phyloP scores from a whole-genome alignment of 1,140 invertebrate species.

The Drosophila arizonae region DNA sequence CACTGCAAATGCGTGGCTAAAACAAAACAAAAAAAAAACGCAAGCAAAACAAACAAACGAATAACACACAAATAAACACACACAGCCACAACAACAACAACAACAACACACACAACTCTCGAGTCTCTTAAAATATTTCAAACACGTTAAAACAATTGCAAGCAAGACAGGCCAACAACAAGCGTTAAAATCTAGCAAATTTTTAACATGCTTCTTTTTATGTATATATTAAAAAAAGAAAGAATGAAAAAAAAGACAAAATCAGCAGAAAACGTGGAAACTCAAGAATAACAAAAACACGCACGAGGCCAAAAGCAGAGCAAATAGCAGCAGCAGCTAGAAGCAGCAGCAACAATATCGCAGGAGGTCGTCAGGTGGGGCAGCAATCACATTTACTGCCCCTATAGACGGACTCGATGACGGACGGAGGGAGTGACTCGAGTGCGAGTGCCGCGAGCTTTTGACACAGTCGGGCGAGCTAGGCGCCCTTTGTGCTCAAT shows the following conservation, averaged over 20 bases:
- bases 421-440: constrained; percentile 24
- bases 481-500: constrained; percentile 15
- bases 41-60: constrained; percentile 60
- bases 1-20: constrained; percentile 63
- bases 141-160: constrained; percentile 74
- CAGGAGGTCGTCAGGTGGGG: background rate
- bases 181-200: constrained; percentile 65
- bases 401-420: constrained; percentile 30
- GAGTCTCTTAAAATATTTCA: constrained; percentile 63
- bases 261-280: constrained; percentile 7
- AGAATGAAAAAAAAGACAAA: background rate
- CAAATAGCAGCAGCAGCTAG: background rate
- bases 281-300: constrained; percentile 39
- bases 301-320: constrained; percentile 37
- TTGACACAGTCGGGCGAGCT: background rate
- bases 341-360: background rate
- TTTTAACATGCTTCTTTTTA: constrained; percentile 59
- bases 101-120: constrained; percentile 1
- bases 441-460: constrained; percentile 3
- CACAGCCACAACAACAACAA: constrained; percentile 8
- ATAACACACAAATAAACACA: constrained; percentile 10
- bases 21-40: constrained; percentile 28
- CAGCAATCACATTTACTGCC: constrained; percentile 68
- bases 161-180: constrained; percentile 37
- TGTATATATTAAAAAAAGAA: constrained; percentile 21